Percentiles rank a stretch among this genome's conserved stretches.
These are phyloP conservation scores for Meloidogyne exigua DNA, from an alignment of 1,140 invertebrate genomes.

Conservation along the genomic window DNA sequence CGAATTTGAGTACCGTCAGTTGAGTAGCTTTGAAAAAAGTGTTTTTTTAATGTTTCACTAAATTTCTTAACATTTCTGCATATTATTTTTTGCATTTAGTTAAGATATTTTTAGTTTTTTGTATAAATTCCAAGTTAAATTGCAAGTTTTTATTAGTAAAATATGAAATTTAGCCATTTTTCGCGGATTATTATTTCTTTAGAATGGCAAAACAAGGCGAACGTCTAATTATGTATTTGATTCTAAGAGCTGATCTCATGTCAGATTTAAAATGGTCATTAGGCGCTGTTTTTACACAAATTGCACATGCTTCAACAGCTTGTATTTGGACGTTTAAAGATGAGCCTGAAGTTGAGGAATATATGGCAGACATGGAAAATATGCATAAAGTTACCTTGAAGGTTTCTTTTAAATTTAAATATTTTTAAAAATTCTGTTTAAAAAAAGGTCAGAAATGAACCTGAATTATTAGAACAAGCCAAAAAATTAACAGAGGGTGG, in stretches of 20 bases:
- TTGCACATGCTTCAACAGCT: constrained; percentile 55
- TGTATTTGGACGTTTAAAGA: constrained; percentile 53
- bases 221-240: constrained; percentile 51
- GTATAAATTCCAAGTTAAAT: too few relatives aligned
- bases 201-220: constrained; percentile 8
- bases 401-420: constrained; percentile 31
- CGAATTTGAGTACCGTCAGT: too few relatives aligned
- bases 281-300: constrained; percentile 55
- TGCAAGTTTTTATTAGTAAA: too few relatives aligned
- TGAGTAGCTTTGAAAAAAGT: too few relatives aligned
- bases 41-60: too few relatives aligned
- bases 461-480: constrained; percentile 72
- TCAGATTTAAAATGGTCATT: constrained; percentile 52
- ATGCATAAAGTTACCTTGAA: constrained; percentile 59
- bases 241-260: constrained; percentile 50
- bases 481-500: constrained; percentile 73
- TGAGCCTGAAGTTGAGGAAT: constrained; percentile 45
- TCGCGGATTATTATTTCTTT: too few relatives aligned
- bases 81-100: too few relatives aligned
- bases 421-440: constrained; percentile 16
- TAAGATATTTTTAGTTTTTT: too few relatives aligned
- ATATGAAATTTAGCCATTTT: too few relatives aligned
- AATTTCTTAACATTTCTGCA: too few relatives aligned
- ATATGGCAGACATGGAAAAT: constrained; percentile 50
- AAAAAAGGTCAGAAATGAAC: constrained; percentile 74